Base-by-base conservation (phyloP, 2,113 vertebrate genomes). In the Oncorhynchus gorbuscha region DNA sequence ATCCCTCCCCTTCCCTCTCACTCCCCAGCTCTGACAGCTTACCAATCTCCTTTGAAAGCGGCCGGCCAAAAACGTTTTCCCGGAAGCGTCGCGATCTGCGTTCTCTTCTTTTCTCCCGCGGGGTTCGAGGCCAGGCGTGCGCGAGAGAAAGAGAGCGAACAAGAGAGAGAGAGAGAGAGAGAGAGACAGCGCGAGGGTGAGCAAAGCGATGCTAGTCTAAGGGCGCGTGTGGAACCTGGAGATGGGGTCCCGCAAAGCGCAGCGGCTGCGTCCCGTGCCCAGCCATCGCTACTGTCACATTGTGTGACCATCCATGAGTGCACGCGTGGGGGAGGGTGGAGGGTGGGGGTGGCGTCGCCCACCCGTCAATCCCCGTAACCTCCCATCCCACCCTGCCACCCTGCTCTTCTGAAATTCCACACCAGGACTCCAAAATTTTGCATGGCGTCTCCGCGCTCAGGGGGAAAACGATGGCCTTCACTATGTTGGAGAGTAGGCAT, bases 281-380 rank as follows among this genome's bases (percentile, higher is more conserved):
- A 87, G 92, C 92, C 93, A 92, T 93, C 89, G 86, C 90, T 83
- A 85, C 92, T 92, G 88, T 89, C 91, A 89, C 88, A 81, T 83
- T 85, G 87, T 84, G 89, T 87, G 86, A 87, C 79, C 83, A 76
- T 79, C 92, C 84, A 84, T 86, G 91, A 92, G 84, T 86, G 90
- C 86, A 88, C 73, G 67, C 71, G 77, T 85, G 73, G 86, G 76
- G 73, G 8, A 49, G 9, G 9, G 76, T 35, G 35, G 73, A 18
- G 71, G 30, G 9, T 59, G 20, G 20, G 14, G 69, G 24, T 30
- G 18, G 61, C 48, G 71, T 26, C 59, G 32, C 51, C 55, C 39
- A 22, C 35, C 32, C 32, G 0, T n/a, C 13, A 22, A 58, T 3
- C 49, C 51, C 59, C 7, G 26, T 39, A 24, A 20, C 24, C 49